Evolutionary conservation across 2,797 vertebrate genomes (phyloP).

Genomic region (Artibeus lituratus): DNA sequence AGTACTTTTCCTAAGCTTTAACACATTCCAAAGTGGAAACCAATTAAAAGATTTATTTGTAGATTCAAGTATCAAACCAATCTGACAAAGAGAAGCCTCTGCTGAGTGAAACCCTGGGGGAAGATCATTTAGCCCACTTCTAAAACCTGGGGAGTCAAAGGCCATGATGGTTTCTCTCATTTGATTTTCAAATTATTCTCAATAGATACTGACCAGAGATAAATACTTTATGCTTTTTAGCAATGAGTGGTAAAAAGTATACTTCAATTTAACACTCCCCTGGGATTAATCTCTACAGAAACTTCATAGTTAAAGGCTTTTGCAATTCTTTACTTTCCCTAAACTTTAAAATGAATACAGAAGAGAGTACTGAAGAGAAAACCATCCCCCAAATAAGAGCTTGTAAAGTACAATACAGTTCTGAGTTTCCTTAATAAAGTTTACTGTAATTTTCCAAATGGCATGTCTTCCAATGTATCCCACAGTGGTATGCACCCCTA

Average conservation of each 20-base stretch:
- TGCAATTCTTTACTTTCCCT: background rate
- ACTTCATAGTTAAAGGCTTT: background rate
- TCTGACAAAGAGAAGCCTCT: background rate
- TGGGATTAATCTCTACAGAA: background rate
- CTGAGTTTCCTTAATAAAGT: slow-evolving; percentile 10
- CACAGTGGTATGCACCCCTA: background rate
- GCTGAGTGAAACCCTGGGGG: background rate
- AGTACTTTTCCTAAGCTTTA: background rate
- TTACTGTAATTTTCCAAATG: background rate
- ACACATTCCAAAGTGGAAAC: background rate
- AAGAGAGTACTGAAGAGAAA: background rate
- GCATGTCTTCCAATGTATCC: background rate
- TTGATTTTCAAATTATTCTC: slow-evolving; percentile 14
- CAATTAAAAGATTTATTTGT: background rate
- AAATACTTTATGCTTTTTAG: background rate
- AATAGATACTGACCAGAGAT: background rate
- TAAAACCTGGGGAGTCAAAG: background rate
- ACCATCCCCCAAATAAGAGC: background rate
- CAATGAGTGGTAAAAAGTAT: background rate
- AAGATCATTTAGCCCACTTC: background rate
- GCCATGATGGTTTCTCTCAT: background rate
- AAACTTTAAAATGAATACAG: slow-evolving; percentile 21
- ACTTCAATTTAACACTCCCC: background rate
- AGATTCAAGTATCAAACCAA: background rate
- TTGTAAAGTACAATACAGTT: background rate